Conservation (phyloP, 2,797 vertebrate genomes). For the Brotula barbata region DNA sequence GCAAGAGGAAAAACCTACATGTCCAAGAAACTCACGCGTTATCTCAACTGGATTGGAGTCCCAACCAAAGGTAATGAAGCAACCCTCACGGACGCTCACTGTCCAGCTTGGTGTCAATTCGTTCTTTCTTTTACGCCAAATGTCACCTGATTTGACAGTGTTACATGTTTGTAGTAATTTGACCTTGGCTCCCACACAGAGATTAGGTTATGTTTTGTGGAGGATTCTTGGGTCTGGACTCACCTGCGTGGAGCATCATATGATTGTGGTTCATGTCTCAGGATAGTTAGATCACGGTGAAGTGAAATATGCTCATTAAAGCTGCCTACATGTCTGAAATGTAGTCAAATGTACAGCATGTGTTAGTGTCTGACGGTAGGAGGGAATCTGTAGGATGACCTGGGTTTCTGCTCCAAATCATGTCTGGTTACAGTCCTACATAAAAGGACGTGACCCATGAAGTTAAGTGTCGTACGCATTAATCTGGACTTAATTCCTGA, state of each 20-base stretch:
- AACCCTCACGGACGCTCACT: background rate
- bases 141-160: no score
- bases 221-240: background rate
- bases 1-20: constrained; percentile 96
- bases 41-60: constrained; percentile 98
- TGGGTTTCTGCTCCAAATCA: no score
- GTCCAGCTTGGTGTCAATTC: background rate
- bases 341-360: background rate
- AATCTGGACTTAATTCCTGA: no score
- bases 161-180: background rate
- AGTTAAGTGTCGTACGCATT: no score
- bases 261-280: background rate
- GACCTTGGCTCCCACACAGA: background rate
- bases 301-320: background rate
- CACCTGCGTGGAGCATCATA: background rate
- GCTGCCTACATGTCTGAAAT: background rate
- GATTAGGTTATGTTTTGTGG: background rate
- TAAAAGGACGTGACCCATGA: no score
- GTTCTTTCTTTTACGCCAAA: background rate
- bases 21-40: constrained; percentile 96
- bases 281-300: background rate
- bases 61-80: constrained; percentile 88
- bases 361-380: background rate
- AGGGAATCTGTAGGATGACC: constrained; percentile 1
- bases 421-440: no score